Evolutionary conservation across 2,888 invertebrate genomes (phyloP).

Genomic region (Hydrotaea cyrtoneurina): DNA sequence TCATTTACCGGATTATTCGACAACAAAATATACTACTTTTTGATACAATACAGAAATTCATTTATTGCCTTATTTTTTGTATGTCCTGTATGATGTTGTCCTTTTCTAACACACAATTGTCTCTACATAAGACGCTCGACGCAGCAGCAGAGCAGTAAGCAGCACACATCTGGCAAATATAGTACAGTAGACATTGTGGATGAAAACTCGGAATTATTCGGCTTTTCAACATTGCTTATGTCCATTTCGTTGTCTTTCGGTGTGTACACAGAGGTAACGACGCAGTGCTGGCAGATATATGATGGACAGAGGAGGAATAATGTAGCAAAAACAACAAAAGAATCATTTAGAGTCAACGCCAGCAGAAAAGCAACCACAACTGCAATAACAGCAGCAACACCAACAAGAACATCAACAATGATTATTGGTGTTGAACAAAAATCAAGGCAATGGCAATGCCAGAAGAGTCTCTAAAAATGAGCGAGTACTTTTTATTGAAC

Average conservation of each 20-base stretch:
- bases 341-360: constrained; percentile 14
- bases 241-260: constrained; percentile 47
- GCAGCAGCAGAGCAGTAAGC: constrained; percentile 48
- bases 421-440: constrained; percentile 35
- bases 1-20: no score
- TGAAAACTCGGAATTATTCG: constrained; percentile 56
- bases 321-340: constrained; percentile 38
- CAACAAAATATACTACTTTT: constrained; percentile 13
- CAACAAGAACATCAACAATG: constrained; percentile 32
- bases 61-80: background rate
- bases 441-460: constrained; percentile 56
- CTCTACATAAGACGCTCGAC: constrained; percentile 3
- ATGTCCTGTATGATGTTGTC: constrained; percentile 34
- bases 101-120: constrained; percentile 40
- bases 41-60: constrained; percentile 31
- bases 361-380: constrained; percentile 26
- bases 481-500: background rate
- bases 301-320: background rate
- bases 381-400: constrained; percentile 19
- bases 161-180: constrained; percentile 46
- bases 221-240: constrained; percentile 45
- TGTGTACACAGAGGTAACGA: constrained; percentile 12
- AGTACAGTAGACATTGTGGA: constrained; percentile 66
- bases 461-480: background rate
- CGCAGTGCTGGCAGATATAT: constrained; percentile 6